Base-by-base conservation (phyloP, 2,113 vertebrate species). In the Lutjanus erythropterus region DNA sequence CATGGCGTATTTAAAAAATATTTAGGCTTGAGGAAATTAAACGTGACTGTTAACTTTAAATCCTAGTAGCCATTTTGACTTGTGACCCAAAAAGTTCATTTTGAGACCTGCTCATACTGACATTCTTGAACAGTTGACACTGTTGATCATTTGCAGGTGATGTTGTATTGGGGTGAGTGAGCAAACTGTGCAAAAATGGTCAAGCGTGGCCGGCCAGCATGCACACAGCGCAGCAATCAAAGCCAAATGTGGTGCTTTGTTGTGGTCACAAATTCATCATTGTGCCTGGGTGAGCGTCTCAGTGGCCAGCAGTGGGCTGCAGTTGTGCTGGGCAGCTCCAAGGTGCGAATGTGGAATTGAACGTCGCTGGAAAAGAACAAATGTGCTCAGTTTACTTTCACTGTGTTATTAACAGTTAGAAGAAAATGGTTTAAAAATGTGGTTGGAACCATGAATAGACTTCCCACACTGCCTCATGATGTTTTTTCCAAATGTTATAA, bases 221-320 rank as follows among this genome's bases (percentile, higher is more conserved):
- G 49, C 50, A 8, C 52, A 39, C 39, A 2, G 58, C 47, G 64
- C 47, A 19, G 71, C 79, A 80, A 86, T 86, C 47, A 4, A 83
- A 86, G 67, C 70, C 85, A 86, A 90, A 85, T 74, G 73, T 75
- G 19, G 23, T 3, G 21, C 81, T 86, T 79, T 89, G 73, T 69
- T 90, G 85, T 80, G 78, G 85, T 83, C 66, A 29, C 73, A 70
- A 56, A 80, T 46, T 41, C 72, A 35, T 78, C 65, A 76, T 5
- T 67, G 33, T 74, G 62, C 67, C 33, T 65, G 64, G 35, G 71
- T 1, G 41, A 70, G 49, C 53, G n/a, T 49, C 53, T 37, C 50
- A 44, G 58, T 53, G 31, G 69, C 62, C 21, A 56, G 23, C 41
- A 19, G 75, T 19, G n/a, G 16, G 67, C 64, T 49, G 31, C 1